Evolutionary conservation across 1,140 invertebrate genomes (phyloP).

Genomic region (Medauroidea extradentata): DNA sequence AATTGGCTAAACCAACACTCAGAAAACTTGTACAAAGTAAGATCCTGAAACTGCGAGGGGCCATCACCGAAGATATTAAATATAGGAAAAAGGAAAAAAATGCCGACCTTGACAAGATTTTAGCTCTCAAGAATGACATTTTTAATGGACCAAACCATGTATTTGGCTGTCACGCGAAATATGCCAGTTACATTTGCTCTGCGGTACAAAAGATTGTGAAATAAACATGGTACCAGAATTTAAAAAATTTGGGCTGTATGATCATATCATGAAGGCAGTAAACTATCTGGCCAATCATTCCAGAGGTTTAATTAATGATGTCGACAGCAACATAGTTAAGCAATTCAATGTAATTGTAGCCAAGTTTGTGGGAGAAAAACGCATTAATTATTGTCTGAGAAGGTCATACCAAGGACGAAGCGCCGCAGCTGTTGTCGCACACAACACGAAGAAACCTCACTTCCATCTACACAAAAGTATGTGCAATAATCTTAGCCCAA

Average conservation of each 20-base stretch:
- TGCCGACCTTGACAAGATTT: background rate
- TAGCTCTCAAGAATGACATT: conserved; percentile 1
- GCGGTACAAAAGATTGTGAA: background rate
- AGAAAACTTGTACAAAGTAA: background rate
- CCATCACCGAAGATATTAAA: background rate
- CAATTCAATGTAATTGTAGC: conserved; percentile 14
- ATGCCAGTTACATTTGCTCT: conserved; percentile 4
- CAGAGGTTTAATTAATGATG: conserved; percentile 10
- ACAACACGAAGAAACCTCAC: conserved; percentile 13
- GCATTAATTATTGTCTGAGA: conserved; percentile 16
- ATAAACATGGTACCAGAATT: conserved; percentile 12
- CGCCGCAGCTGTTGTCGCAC: conserved; percentile 16
- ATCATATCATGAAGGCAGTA: conserved; percentile 13
- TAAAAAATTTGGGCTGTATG: conserved; percentile 9
- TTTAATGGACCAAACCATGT: conserved; percentile 2
- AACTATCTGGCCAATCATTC: conserved; percentile 2
- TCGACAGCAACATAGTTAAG: conserved; percentile 17
- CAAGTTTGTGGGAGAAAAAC: conserved; percentile 18
- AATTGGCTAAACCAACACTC: background rate
- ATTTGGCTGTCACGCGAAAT: conserved; percentile 1
- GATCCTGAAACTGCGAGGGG: background rate
- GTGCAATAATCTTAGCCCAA: background rate
- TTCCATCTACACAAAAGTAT: conserved; percentile 12
- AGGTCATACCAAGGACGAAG: conserved; percentile 10
- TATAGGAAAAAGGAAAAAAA: background rate